Evolutionary conservation across 1,140 invertebrate species (phyloP), one percentile per base, ranked within the genome.

Genomic region (Cyphomyrmex costatus): DNA sequence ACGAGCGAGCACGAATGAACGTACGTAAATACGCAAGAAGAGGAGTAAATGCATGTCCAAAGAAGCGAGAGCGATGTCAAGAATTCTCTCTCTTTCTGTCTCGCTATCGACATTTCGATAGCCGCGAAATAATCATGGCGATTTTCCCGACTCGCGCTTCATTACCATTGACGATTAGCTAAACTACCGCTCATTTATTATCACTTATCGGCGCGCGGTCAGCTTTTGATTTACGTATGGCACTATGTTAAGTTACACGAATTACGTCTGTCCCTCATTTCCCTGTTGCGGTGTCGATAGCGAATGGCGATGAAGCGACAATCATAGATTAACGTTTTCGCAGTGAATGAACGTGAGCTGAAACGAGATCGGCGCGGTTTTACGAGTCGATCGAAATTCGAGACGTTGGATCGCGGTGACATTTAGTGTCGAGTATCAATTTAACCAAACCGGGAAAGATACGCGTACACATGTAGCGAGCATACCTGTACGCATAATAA

Each of bases 171-270:
- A 84, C 27, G 83, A 85, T 27, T 68, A 27, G 46, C 36, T 80
- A 76, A 87, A 74, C 61, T 87, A 77, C 24, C 68, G 68, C 68
- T 6, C 27, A 46, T 80, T 53, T 80, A 53, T 70, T 80, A 68
- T 80, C 77, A 53, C 33, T 30, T 33, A 46, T 60, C 30, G 42
- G 42, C 30, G 53, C 42, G 49, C 82, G 46, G 24, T 73, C 30
- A 19, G 49, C 21, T 90, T 90, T 90, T 90, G 89, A 90, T 90
- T 90, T 80, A 88, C 78, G 78, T 90, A 90, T 90, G 89, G 89
- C 89, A 90, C 89, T 86, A 60, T 83, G 33, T 73, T 53, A 71
- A 68, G 60, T 86, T 53, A 70, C 56, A 36, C 68, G 66, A 61
- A 82, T 46, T 49, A 68, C 53, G 42, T 86, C n/a, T 33, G 19